phyloP scores from a whole-genome alignment of 2,113 vertebrate species.

The Raja brachyura region DNA sequence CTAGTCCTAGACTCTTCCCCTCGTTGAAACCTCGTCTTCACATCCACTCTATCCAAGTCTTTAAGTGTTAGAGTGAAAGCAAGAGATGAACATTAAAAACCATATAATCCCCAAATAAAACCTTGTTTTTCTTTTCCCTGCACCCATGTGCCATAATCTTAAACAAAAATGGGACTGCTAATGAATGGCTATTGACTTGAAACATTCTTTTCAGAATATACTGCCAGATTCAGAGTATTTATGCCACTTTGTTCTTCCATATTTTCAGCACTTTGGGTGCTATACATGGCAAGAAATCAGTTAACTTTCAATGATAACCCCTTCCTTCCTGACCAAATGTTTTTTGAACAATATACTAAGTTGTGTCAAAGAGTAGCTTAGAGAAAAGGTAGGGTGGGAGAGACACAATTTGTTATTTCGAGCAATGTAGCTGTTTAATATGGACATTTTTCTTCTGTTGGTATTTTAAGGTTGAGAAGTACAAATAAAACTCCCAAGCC shows the following conservation, averaged over 20 bases:
- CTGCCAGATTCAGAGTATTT: too few relatives aligned
- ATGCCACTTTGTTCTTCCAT: too few relatives aligned
- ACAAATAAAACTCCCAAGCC: neutral
- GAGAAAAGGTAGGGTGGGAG: too few relatives aligned
- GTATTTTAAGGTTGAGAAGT: neutral
- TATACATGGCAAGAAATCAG: too few relatives aligned
- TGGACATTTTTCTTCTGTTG: too few relatives aligned
- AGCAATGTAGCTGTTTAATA: neutral
- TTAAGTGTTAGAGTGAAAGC: neutral
- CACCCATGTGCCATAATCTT: neutral
- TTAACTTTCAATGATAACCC: neutral
- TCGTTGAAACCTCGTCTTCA: neutral
- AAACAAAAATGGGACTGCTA: too few relatives aligned
- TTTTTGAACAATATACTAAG: neutral
- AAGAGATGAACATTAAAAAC: neutral
- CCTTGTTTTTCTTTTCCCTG: neutral
- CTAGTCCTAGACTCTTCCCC: too few relatives aligned
- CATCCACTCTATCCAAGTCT: neutral
- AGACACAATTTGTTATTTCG: neutral
- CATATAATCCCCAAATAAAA: neutral
- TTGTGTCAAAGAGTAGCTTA: too few relatives aligned
- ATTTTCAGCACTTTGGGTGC: too few relatives aligned
- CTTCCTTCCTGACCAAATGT: neutral
- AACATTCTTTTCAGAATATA: too few relatives aligned
- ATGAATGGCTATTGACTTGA: too few relatives aligned